A percentile compares a stretch with the other conserved stretches of the same genome.
Evolutionary conservation across 1,140 invertebrate species (phyloP).

Genomic region (Lucilia sericata): DNA sequence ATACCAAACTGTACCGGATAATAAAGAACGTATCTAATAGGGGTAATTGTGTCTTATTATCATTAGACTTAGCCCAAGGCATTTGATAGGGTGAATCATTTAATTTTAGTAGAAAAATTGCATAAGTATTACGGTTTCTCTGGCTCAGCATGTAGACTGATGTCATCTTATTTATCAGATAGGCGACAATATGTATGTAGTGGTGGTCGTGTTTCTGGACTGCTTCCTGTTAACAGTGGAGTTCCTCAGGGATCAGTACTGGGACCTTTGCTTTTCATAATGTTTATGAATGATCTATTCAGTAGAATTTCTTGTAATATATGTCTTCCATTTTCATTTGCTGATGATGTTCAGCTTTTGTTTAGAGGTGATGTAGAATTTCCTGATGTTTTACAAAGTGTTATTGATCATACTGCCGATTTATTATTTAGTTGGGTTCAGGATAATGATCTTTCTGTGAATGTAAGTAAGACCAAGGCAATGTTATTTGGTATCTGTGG

Average conservation of each 20-base stretch:
- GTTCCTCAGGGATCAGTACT: neutral
- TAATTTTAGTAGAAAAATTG: neutral
- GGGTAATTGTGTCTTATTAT: neutral
- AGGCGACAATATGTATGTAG: neutral
- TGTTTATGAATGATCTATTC: constrained; percentile 12
- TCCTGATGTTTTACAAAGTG: constrained; percentile 3
- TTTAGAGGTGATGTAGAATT: neutral
- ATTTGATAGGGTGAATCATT: neutral
- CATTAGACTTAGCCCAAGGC: neutral
- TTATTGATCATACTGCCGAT: neutral
- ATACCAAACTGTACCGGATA: too few relatives aligned
- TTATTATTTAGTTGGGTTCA: neutral
- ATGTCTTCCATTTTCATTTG: constrained; percentile 16
- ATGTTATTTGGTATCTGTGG: neutral
- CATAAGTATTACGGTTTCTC: neutral
- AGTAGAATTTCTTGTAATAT: neutral
- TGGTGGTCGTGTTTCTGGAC: neutral
- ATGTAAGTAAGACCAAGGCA: neutral
- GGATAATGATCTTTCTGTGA: neutral
- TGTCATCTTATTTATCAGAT: neutral
- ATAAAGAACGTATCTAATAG: too few relatives aligned
- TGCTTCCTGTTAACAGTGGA: neutral
- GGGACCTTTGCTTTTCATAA: neutral
- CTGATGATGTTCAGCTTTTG: constrained; percentile 9
- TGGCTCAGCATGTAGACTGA: neutral